Base-by-base conservation (phyloP, 2,113 vertebrate species). In the Chionomys nivalis region DNA sequence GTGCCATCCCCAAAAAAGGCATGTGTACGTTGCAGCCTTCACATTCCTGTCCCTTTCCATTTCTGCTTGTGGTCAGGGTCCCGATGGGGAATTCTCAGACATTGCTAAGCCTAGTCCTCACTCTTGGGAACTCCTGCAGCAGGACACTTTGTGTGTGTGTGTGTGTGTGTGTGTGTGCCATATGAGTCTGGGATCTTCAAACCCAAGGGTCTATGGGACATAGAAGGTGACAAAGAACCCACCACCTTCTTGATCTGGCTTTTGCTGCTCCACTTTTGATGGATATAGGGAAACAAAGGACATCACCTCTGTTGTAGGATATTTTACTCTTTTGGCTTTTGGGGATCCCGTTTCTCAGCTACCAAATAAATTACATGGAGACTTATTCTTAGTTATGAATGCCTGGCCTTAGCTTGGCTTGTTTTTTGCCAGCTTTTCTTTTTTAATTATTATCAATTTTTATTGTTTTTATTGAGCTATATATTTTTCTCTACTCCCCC, bases 201-300 rank as follows among this genome's bases (percentile, higher is more conserved):
- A 90, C 68, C 73, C 83, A 36, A 89, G 95, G 23, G 73, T 49
- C 87, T 78, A 1, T 11, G 0, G 70, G 68, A 72, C 21, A 49
- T 55, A 90, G 85, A 87, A 70, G 95, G 47, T 94, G 63, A n/a
- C 52, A 82, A 9, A 66, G 49, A 88, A 86, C 76, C 79, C 52
- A 21, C 70, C 47, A 49, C 81, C 24, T 9, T 93, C 86, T 79
- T 7, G 7, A 42, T 79, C 95, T 89, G 92, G 66, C 89, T 78
- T 89, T 85, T 91, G 82, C 91, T 89, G 70, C 31, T 42, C 44
- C 23, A 7, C 90, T 90, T 82, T 42, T 72, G 85, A 92, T 70
- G 65, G 85, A 87, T 81, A 81, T 3, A 1, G 65, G 79, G 89
- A 63, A 33, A 63, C 78, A 66, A 61, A 78, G 70, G 24, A 44